Evolutionary conservation across 2,113 vertebrate species (phyloP).

Genomic region (Corythaeola cristata): DNA sequence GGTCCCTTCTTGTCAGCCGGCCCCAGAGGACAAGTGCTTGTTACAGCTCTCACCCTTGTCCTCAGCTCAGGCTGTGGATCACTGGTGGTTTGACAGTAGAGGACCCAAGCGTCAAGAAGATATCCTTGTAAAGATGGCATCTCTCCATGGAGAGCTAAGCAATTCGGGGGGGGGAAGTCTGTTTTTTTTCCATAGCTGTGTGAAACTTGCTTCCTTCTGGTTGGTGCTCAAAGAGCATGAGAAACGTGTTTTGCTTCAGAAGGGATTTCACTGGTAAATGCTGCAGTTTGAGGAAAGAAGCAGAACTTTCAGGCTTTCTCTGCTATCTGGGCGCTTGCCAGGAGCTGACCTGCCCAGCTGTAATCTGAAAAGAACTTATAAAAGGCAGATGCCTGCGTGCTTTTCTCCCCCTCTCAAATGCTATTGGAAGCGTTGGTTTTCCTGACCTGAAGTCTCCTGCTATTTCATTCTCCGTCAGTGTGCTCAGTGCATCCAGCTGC

Average conservation of each 20-base stretch:
- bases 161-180: not conserved
- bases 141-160: not conserved
- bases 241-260: not conserved
- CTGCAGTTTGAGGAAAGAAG: not conserved
- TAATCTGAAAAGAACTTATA: not conserved
- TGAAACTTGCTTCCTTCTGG: not conserved
- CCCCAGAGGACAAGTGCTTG: not conserved
- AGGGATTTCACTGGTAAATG: not conserved
- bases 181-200: not conserved
- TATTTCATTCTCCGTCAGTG: not conserved
- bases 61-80: not conserved
- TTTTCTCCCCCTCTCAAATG: not conserved
- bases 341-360: not conserved
- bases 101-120: not conserved
- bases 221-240: not conserved
- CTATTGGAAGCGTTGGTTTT: not conserved
- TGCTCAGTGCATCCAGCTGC: not conserved
- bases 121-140: not conserved
- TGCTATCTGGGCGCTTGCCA: rapidly evolving
- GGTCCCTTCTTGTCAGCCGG: not conserved
- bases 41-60: not conserved
- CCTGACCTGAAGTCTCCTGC: not conserved
- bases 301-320: not conserved
- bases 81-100: not conserved
- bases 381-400: not conserved